Percentiles rank a stretch among this genome's conserved stretches.
Conservation (phyloP, 2,797 vertebrate species). For the Luscinia luscinia region DNA sequence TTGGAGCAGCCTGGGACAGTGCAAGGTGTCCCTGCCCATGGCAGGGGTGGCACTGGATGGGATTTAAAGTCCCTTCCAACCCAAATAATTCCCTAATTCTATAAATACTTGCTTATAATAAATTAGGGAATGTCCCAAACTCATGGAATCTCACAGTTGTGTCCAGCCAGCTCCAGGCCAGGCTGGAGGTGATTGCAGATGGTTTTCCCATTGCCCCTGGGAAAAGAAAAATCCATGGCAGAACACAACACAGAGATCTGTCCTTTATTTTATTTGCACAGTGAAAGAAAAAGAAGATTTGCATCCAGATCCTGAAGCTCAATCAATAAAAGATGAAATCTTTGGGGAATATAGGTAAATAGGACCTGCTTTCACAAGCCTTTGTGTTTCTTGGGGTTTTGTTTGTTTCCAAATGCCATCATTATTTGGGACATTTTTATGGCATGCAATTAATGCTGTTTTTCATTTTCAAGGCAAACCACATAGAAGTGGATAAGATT, state of each 20-base stretch:
- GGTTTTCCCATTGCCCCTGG: neutral
- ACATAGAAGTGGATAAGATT: constrained; percentile 58
- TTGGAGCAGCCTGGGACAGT: neutral
- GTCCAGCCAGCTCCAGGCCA: neutral
- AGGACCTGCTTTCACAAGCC: neutral
- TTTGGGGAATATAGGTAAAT: constrained; percentile 98
- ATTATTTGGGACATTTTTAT: constrained; percentile 43
- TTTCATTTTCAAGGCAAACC: constrained; percentile 76
- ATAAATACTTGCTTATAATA: neutral
- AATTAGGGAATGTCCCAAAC: neutral
- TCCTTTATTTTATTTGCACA: constrained; percentile 75
- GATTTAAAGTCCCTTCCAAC: neutral
- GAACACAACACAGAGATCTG: constrained; percentile 31
- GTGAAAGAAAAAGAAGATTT: constrained; percentile 99
- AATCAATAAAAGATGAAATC: constrained; percentile 96
- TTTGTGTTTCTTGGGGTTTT: constrained; percentile 48
- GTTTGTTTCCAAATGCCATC: constrained; percentile 34
- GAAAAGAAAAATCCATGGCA: neutral
- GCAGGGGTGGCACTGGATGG: neutral
- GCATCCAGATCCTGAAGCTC: constrained; percentile 93
- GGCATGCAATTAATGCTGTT: constrained; percentile 47
- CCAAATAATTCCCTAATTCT: neutral
- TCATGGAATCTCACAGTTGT: neutral
- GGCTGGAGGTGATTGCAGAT: neutral
- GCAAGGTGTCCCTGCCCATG: neutral